Base-by-base conservation (phyloP, 1,140 invertebrate genomes). In the Lysiphlebus fabarum region DNA sequence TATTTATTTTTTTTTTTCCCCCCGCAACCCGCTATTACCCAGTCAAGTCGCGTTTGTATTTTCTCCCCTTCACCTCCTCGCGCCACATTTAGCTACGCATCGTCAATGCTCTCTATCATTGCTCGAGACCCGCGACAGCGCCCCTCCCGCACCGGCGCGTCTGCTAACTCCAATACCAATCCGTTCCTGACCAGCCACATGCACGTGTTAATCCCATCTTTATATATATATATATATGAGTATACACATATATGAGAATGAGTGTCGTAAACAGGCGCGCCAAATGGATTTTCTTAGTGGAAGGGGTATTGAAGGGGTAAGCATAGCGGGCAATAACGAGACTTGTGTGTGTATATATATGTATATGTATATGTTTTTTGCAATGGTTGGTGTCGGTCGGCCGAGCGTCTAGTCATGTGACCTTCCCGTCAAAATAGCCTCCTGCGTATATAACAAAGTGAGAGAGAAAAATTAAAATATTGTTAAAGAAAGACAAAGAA, bases 371-470 rank as follows among this genome's bases (percentile, higher is more conserved):
- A 4, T 41, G 40, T 9, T 7, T 7, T 7, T 41, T 41, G 40
- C 7, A 11, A 11, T 41, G 40, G 40, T n/a, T 33, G 10, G 17
- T 49, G 64, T 64, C 70, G 68, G 69, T 72, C 70, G 71, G 65
- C 71, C 65, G 67, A 72, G 69, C 68, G 73, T 77, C 74, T 76
- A 76, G 74, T 76, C 75, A 78, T 75, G 73, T 85, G 84, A 86
- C 84, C 84, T 86, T 85, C 86, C 84, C 85, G 85, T 87, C 85
- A 87, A 86, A 87, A 87, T 86, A 87, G 83, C 82, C 80, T 83
- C 81, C 83, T 40, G 7, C 38, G 38, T 10, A 40, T 40, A 40
- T 8, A 10, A 10, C 38, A 40, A 40, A 40, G 38, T 10, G 7
- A 40, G 38, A 17, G 17, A 17, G 17, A 17, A 17, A 17, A 17